These are phyloP conservation scores for Carollia perspicillata DNA, from an alignment of 2,113 vertebrate species.

Conservation along the genomic window DNA sequence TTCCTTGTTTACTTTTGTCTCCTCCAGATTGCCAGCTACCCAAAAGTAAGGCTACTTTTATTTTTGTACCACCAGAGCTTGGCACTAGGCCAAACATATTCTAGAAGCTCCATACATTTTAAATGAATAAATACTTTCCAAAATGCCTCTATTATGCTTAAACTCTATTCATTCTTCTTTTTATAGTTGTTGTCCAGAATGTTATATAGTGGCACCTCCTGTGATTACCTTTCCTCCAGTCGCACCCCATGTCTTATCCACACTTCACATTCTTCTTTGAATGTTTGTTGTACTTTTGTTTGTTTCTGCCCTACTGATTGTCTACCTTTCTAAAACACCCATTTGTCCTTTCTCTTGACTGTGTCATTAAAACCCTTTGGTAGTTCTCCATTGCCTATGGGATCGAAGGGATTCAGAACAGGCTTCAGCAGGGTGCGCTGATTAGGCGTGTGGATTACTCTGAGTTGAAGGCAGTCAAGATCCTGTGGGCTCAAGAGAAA, in stretches of 20 bases:
- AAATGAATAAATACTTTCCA: not conserved
- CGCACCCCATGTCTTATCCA: not conserved
- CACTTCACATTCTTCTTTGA: not conserved
- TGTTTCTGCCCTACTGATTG: not conserved
- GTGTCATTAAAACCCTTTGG: not conserved
- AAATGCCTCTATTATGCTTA: not conserved
- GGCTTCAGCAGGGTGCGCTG: not conserved
- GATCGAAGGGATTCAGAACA: not conserved
- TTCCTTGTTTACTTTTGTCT: not conserved
- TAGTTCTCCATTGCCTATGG: not conserved
- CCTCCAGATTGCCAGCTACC: not conserved
- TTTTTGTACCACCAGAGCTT: not conserved
- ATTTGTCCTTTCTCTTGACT: not conserved
- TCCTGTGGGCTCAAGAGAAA: no score
- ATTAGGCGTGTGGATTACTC: not conserved
- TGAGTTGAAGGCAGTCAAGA: no score
- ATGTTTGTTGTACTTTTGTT: not conserved
- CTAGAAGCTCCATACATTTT: not conserved
- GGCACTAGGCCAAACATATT: not conserved
- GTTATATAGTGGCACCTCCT: not conserved
- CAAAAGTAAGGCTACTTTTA: not conserved
- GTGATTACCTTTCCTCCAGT: not conserved
- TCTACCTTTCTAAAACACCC: not conserved
- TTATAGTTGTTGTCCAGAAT: not conserved
- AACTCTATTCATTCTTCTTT: not conserved